A percentile compares a stretch with the other conserved stretches of the same genome.
Evolutionary conservation across 2,797 vertebrate genomes (phyloP).

Genomic region (Amniataba percoides): DNA sequence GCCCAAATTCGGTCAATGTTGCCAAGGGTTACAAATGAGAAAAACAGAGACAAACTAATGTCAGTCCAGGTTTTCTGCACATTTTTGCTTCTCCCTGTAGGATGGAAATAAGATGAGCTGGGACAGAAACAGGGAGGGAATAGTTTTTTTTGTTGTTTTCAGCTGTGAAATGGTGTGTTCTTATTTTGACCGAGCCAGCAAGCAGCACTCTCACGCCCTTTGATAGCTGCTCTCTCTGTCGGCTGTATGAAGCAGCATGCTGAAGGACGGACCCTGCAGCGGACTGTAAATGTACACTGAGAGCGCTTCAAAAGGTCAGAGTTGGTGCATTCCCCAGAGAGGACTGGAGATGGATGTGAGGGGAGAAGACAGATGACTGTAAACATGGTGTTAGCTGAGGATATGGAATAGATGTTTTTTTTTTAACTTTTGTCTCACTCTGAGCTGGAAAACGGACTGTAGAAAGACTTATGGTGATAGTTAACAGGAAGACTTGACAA

Average conservation of each 20-base stretch:
- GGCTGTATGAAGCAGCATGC: constrained; percentile 51
- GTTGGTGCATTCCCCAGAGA: constrained; percentile 70
- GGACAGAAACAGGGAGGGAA: constrained; percentile 58
- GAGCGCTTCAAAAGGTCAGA: constrained; percentile 69
- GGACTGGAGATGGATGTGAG: constrained; percentile 65
- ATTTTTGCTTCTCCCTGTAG: constrained; percentile 40
- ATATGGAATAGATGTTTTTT: constrained; percentile 18
- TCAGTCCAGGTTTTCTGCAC: constrained; percentile 34
- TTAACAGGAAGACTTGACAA: not conserved
- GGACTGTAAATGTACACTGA: constrained; percentile 53
- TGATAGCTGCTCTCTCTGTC: constrained; percentile 65
- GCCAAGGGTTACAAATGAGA: constrained; percentile 37
- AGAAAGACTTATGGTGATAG: not conserved
- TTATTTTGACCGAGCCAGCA: constrained; percentile 57
- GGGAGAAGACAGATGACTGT: constrained; percentile 60
- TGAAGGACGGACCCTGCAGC: constrained; percentile 64
- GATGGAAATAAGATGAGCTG: constrained; percentile 35
- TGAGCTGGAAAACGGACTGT: constrained; percentile 26
- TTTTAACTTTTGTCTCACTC: constrained; percentile 22
- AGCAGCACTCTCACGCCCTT: constrained; percentile 76
- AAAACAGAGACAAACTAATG: constrained; percentile 41
- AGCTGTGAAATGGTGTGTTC: constrained; percentile 68
- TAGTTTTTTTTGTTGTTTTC: constrained; percentile 50
- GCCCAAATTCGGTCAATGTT: constrained; percentile 29
- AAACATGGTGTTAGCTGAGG: constrained; percentile 56